Base-by-base conservation (phyloP, 2,113 vertebrate genomes). In the Clarias magur region DNA sequence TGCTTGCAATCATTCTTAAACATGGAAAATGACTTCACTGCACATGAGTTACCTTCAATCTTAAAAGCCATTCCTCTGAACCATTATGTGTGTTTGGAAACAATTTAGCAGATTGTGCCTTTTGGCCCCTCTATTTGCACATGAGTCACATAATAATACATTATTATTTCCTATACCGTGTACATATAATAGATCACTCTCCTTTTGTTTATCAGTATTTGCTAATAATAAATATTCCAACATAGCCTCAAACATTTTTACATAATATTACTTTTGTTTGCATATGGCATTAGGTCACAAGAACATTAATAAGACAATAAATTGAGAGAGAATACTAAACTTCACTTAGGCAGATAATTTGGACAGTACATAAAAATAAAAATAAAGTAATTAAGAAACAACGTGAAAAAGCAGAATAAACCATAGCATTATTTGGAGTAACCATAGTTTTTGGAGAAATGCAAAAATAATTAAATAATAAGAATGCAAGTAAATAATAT, bases 31-130 rank as follows among this genome's bases (percentile, higher is more conserved):
- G 17, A 17, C 53, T 79, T 79, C 15, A 79, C 76, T 30, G 7
- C 16, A 79, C 53, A 79, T 57, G 13, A 79, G 25, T 79, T 57
- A 79, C 81, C 2, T 65, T 9, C 53, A 59, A 62, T 34, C 70
- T 76, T 85, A 3, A 75, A 75, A 85, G 2, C 23, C 70, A 75
- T 75, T 48, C 56, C 70, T 56, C 9, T 72, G 73, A 67, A 59
- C n/a, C 30, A 38, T 79, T 79, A 57, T 79, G 53, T 57, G 54
- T 79, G 54, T 79, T 79, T 85, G 88, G 83, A 87, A 85, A 83
- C 83, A 65, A 65, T 85, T 89, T 82, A 76, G 62, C 60, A 19
- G 21, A 75, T 81, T 68, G 82, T 60, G 34, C n/a, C 73, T 11
- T 73, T 70, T 59, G 17, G 85, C 67, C 30, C 10, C 15, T 62